Evolutionary conservation across 2,797 vertebrate genomes (phyloP), one percentile per base, ranked within the genome.

Genomic region (Melanotaenia pygmaea): DNA sequence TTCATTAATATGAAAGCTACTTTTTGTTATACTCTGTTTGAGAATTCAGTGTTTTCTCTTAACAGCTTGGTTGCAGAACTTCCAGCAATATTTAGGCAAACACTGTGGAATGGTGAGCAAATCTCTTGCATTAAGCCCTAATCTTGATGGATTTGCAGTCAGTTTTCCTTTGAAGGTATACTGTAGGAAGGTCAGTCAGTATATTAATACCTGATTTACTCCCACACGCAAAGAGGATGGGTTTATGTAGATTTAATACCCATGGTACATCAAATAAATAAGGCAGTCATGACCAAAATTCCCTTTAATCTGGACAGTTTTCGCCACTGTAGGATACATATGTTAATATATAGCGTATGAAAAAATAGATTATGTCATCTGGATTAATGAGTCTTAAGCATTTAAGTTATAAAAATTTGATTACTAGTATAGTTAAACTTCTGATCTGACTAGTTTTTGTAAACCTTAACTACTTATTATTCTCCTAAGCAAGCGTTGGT

Each of bases 111-210:
- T 1, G 0, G 37, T 13, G 11, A 47, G 28, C 53, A 80, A 76
- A 82, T 76, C 72, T 69, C 56, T 59, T 35, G 28, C 28, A 30
- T 79, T 86, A 70, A 18, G 18, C 37, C 30, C 40, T 69, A 53
- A 85, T 82, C 69, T 78, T 68, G 1, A 58, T 56, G 67, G 80
- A 83, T 86, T 86, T 78, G 2, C 35, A 35, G 26, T n/a, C 24
- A 37, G 67, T 32, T 68, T 87, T 73, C 30, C 20, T 64, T 70
- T 81, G 28, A 84, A 78, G 53, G 61, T 77, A 67, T 56, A n/a
- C n/a, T n/a, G n/a, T n/a, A 63, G 35, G 12, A 76, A 73, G 80
- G 68, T 84, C 77, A 79, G 58, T 57, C 32, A 30, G 64, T 80
- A 61, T 61, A 59, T 77, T 82, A 70, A 76, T 70, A 62, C 32